Base-by-base conservation (phyloP, 2,888 invertebrate genomes). In the Liposcelis brunnea region DNA sequence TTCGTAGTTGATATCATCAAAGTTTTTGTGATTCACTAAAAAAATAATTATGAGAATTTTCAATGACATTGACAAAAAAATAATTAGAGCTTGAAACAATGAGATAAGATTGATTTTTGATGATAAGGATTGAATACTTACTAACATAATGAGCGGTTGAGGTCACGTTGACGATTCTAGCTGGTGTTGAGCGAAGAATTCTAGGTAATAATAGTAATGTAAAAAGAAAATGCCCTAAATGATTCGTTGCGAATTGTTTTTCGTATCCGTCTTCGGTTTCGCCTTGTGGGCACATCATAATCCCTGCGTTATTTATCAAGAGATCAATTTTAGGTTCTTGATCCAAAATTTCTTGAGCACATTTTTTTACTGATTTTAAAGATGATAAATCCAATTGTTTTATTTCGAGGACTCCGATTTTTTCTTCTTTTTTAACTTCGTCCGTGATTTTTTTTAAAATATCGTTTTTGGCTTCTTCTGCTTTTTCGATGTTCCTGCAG, bases 261-360 rank as follows among this genome's bases (percentile, higher is more conserved):
- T 80, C 80, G 52, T 73, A 72, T 0, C 77, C 78, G 53, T 80
- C 79, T 40, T 67, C 69, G 0, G 79, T 77, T 44, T 64, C 61
- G 1, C 67, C 62, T 45, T 67, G 63, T 0, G 76, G 75, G 44
- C 74, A 73, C 32, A 47, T 62, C 61, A 65, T 67, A 67, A 1
- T 69, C 55, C 47, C 47, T 11, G 47, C 47, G 26, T 47, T 47
- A 33, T 47, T 47, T 10, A 47, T 36, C 21, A 47, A 31, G 15
- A 47, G 19, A 43, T 47, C 31, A 26, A 56, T 47, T 26, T 47
- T 47, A 8, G 51, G 44, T 43, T 52, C 53, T 33, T 51, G 15
- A 6, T 47, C 31, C 11, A 58, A 52, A 34, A 69, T 54, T 5
- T 54, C 54, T 45, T 59, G 53, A 2, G 65, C 64, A 50, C 66